Base-by-base conservation (phyloP, 1,140 invertebrate species). In the Drosophila azteca region DNA sequence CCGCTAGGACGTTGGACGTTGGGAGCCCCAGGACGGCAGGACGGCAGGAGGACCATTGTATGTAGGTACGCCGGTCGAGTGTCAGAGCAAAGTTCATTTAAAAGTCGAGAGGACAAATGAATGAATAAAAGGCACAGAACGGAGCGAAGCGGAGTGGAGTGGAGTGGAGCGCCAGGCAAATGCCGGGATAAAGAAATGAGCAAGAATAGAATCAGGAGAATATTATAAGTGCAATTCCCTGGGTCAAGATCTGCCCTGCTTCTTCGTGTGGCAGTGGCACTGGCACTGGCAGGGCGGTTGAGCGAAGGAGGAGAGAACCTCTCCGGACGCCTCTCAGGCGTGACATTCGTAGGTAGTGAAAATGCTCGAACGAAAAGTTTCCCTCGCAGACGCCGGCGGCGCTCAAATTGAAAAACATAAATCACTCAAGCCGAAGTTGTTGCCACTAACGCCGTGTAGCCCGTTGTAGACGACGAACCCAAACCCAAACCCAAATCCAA, bases 331-430 rank as follows among this genome's bases (percentile, higher is more conserved):
- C 50, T 63, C 68, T 82, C 63, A 72, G 79, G 59, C 72, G 64
- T 76, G 72, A 67, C 78, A 72, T 60, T 67, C 55, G 62, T 69
- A 67, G 70, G 53, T 78, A 68, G 60, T 60, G 11, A 35, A 45
- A 69, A 53, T 69, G 52, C 49, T 70, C 58, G 52, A 69, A 57
- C 67, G 51, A 49, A 70, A 75, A 75, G 43, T 59, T 75, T 75
- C 41, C 46, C 31, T 45, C 45, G 45, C 43, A 31, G 35, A 39
- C 53, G 52, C 64, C 62, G 61, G 52, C 58, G 57, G 45, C 51
- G 64, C 76, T 73, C 64, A 83, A 87, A 88, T 83, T 87, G 83
- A 77, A 88, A 88, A 88, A 68, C 83, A 88, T 88, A 88, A 88
- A 88, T 88, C 83, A 88, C 79, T 88, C 83, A 88, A 74, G 83